Base-by-base conservation (phyloP, 2,113 vertebrate species). In the Crotalus viridis region DNA sequence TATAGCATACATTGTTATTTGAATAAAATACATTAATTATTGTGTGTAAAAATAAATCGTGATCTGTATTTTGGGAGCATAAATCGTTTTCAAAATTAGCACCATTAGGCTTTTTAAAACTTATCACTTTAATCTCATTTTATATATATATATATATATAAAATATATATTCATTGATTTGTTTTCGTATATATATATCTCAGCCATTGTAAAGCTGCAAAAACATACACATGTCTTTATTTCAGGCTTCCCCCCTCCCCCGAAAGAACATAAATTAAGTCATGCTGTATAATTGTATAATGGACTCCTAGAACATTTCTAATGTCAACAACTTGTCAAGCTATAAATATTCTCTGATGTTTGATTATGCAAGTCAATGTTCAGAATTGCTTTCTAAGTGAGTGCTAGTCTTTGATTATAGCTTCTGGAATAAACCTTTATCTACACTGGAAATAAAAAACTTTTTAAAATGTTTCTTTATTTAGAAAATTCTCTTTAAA, bases 251-350 rank as follows among this genome's bases (percentile, higher is more conserved):
- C 43, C 1, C 93, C 95, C 89, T 39, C 10, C 52, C 81, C 81
- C 15, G 55, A 9, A 51, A 87, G 64, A 94, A 12, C 64, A 52
- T 88, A 91, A 93, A 57, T 92, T 89, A 92, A 92, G 94, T 97
- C 95, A 96, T 87, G 85, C 93, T 61, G 10, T 24, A 33, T 24
- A 85, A 21, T 91, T 90, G 88, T 43, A 54, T 52, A 64, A 12
- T 52, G 46, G 85, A 90, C 89, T 95, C 74, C 64, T 51, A 85
- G 57, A 95, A 15, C 17, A n/a, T 92, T 94, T 95, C 86, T 57
- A 90, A 93, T 87, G 52, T 94, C n/a, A 46, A 19, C 86, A 94
- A 55, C 7, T 15, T 88, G 28, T 46, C 3, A 91, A 33, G 26
- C 4, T 52, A 33, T 93, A 46, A 55, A 15, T 46, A 87, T 87